Base-by-base conservation (phyloP, 30 jellyfish, hydroid and myxozoan species). In the Turritopsis rubra region DNA sequence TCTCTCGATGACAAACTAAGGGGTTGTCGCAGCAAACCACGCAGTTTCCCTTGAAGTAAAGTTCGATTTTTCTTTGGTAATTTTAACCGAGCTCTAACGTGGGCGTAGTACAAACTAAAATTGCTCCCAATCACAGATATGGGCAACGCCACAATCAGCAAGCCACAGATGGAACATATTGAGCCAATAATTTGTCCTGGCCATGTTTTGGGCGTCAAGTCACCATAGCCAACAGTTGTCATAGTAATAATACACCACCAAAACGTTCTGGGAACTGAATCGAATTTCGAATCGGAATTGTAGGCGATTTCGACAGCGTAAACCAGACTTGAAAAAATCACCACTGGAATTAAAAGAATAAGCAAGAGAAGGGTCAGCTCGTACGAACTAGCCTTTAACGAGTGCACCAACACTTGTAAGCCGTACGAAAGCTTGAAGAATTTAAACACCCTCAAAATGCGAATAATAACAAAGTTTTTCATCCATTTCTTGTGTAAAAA, bases 171-270 rank as follows among this genome's bases (percentile, higher is more conserved):
- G 16, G 98, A 95, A 74, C 98, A 92, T 28, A 92, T 29, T 1
- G 96, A 87, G 30, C 98, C 98, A 21, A 92, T 66, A 29, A 92
- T 76, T 73, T 84, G 90, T 28, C 98, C 98, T 0, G 95, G 89
- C 98, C 96, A 92, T 17, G 98, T 92, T 27, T 81, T 88, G 20
- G 98, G 98, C 18, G 87, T 93, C 92, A 92, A 79, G 53, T 92
- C 98, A 0, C 98, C 98, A 70, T 92, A 92, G 20, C 98, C 98
- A 52, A 92, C 96, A 21, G 96, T 84, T 22, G 98, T 92, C 98
- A 92, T 92, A 8, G 98, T 92, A 22, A 92, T 88, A 72, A 92
- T 66, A 71, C 96, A 88, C 98, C 98, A 92, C 98, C 98, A 92
- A 75, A 92, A 92, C 20, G 98, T 89, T 19, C 85, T 92, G 28